phyloP scores from a whole-genome alignment of 2,113 vertebrate genomes.

The Leptocoma aspasia region DNA sequence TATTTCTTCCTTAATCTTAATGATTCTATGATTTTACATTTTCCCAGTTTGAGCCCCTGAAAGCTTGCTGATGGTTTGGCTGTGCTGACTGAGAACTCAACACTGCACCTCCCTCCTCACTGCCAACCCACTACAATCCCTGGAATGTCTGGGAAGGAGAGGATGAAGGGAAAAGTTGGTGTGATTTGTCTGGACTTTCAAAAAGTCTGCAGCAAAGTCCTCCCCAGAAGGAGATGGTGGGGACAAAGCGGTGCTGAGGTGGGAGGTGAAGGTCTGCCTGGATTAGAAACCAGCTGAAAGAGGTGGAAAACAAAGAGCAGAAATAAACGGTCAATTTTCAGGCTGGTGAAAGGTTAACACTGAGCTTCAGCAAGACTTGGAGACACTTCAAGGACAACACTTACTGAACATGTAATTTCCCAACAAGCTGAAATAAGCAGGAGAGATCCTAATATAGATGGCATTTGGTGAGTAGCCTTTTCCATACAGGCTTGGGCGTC shows the following conservation, averaged over 20 bases:
- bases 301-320: constrained; percentile 18
- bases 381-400: constrained; percentile 35
- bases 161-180: background rate
- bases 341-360: constrained; percentile 25
- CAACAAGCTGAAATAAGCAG: constrained; percentile 46
- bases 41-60: background rate
- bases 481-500: constrained; percentile 13
- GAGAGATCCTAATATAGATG: constrained; percentile 61
- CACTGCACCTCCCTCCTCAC: background rate
- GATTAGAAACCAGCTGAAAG: background rate
- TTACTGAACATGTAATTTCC: constrained; percentile 45
- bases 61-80: background rate
- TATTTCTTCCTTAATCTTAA: background rate
- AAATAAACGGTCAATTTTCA: constrained; percentile 30
- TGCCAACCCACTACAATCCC: background rate
- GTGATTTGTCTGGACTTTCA: background rate
- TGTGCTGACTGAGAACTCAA: background rate
- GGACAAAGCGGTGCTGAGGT: background rate
- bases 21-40: background rate
- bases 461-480: constrained; percentile 40
- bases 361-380: constrained; percentile 3
- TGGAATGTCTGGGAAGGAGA: background rate
- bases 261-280: background rate
- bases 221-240: background rate
- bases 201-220: background rate